Evolutionary conservation across 2,888 invertebrate genomes (phyloP).

Genomic region (Notodonta dromedarius): DNA sequence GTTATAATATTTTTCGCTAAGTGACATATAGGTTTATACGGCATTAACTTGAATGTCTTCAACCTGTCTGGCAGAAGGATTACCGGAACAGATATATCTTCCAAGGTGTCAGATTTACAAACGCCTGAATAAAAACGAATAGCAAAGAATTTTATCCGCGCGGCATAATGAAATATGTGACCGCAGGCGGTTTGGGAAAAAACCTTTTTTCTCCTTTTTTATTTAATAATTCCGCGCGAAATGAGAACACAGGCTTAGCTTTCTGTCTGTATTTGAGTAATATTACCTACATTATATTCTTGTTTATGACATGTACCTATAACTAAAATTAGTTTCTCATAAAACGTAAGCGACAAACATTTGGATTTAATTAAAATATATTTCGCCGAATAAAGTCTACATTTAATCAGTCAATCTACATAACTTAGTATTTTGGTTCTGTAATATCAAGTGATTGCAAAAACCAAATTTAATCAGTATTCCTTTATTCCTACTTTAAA

Average conservation of each 20-base stretch:
- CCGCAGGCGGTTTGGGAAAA: constrained; percentile 51
- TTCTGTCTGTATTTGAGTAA: constrained; percentile 13
- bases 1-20: background rate
- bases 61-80: constrained; percentile 21
- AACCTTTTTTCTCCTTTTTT: constrained; percentile 41
- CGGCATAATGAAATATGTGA: constrained; percentile 54
- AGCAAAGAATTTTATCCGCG: constrained; percentile 49
- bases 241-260: constrained; percentile 29
- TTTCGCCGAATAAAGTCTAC: too few relatives aligned
- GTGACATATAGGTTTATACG: background rate
- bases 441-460: background rate
- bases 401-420: too few relatives aligned
- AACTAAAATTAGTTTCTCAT: background rate
- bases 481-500: too few relatives aligned
- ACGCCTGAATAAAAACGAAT: constrained; percentile 52
- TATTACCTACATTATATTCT: constrained; percentile 14
- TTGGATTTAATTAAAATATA: background rate
- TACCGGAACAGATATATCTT: constrained; percentile 37
- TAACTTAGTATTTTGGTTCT: too few relatives aligned
- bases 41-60: background rate
- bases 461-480: background rate
- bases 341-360: background rate
- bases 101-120: constrained; percentile 49
- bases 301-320: constrained; percentile 19
- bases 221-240: constrained; percentile 30